phyloP scores from a whole-genome alignment of 2,797 vertebrate genomes.

The Mus minutoides region DNA sequence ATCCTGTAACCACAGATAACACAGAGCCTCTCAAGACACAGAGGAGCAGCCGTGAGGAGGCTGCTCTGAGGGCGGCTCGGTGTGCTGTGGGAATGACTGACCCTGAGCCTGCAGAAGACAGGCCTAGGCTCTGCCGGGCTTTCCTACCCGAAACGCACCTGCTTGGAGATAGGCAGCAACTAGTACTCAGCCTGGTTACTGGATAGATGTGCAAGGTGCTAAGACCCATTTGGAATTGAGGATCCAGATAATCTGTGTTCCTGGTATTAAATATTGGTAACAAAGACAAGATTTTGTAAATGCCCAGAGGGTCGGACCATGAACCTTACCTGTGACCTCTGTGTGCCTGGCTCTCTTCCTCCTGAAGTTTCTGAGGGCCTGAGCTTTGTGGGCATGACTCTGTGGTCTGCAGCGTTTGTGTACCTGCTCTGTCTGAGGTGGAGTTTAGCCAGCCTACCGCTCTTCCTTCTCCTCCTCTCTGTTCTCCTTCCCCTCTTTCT shows the following conservation, averaged over 20 bases:
- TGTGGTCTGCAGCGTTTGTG: background rate
- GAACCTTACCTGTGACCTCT: background rate
- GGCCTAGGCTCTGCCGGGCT: background rate
- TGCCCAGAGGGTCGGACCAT: background rate
- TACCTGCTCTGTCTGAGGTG: background rate
- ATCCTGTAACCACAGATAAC: background rate
- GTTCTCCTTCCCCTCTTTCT: background rate
- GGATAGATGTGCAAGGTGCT: background rate
- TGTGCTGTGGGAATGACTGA: background rate
- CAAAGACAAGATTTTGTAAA: conserved; percentile 28
- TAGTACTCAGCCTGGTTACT: background rate
- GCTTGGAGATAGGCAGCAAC: background rate
- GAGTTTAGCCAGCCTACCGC: background rate
- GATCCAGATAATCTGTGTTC: background rate
- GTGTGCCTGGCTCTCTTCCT: background rate
- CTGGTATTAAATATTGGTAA: background rate
- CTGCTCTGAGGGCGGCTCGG: background rate
- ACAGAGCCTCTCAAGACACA: background rate
- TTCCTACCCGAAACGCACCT: background rate
- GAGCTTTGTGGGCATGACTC: background rate
- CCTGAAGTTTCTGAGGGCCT: background rate
- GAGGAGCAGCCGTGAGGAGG: background rate
- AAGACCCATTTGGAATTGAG: background rate
- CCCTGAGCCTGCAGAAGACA: background rate
- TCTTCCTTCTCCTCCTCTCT: background rate